These are phyloP conservation scores for Puma concolor DNA, from an alignment of 2,113 vertebrate genomes.

Conservation along the genomic window DNA sequence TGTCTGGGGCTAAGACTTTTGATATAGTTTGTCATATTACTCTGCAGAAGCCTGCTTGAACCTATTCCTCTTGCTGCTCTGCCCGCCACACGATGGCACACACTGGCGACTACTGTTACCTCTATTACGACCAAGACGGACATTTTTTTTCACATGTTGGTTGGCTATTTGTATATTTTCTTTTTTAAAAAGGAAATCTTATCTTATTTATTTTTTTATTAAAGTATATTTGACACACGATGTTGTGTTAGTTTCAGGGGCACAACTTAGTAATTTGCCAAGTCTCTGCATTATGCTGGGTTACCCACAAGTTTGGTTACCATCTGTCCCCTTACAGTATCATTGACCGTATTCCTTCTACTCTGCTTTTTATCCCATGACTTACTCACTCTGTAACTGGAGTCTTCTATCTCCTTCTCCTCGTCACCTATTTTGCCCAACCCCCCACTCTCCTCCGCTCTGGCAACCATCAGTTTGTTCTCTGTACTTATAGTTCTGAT, in stretches of 20 bases:
- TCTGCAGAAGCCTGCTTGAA: background rate
- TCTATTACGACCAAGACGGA: background rate
- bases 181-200: background rate
- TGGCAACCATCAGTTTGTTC: background rate
- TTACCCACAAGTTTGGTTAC: background rate
- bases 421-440: background rate
- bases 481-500: background rate
- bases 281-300: background rate
- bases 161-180: background rate
- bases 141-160: background rate
- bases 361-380: background rate
- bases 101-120: background rate
- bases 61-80: background rate
- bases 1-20: background rate
- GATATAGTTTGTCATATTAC: background rate
- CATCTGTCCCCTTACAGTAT: background rate
- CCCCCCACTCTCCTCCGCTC: background rate
- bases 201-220: background rate
- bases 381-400: background rate
- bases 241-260: background rate
- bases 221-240: background rate
- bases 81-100: rapidly evolving
- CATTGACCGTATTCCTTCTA: background rate
- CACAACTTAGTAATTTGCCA: background rate
- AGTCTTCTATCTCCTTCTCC: background rate